Conservation (phyloP, 92 coral and sea anemone species). For the Meandrina meandrites region DNA sequence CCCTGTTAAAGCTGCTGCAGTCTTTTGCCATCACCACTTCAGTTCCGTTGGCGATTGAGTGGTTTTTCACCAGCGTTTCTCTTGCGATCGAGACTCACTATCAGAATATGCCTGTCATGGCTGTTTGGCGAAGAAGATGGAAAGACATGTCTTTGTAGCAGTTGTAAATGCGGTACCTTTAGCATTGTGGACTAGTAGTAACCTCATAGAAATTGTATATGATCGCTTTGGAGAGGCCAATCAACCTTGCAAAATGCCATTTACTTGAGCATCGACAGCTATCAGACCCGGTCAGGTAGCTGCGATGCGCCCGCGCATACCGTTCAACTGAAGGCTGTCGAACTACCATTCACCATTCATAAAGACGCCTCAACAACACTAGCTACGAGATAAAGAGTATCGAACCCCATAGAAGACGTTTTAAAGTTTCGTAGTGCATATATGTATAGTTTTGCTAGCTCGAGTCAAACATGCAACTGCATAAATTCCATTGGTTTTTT, state of each 20-base stretch:
- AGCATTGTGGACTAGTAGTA: background rate
- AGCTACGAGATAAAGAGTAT: no score
- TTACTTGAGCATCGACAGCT: background rate
- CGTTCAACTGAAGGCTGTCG: no score
- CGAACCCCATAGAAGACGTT: no score
- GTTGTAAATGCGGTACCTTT: background rate
- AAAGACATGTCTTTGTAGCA: background rate
- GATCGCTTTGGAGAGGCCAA: background rate
- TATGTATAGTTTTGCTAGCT: no score
- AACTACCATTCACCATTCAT: no score
- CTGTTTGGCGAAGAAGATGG: conserved; percentile 38
- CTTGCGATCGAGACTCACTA: conserved; percentile 35
- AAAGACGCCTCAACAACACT: no score
- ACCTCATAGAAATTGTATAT: background rate
- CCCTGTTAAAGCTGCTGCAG: background rate
- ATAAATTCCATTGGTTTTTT: no score
- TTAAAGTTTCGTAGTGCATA: no score
- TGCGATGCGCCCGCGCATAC: no score
- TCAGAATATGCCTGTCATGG: conserved; percentile 51
- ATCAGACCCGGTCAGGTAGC: no score
- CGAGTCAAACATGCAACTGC: no score
- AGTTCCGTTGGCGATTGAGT: conserved; percentile 34
- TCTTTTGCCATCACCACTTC: conserved; percentile 7
- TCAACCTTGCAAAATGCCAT: conserved; percentile 1
- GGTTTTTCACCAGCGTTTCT: conserved; percentile 39